phyloP scores from a whole-genome alignment of 2,888 invertebrate genomes.

The Limnephilus rhombicus region DNA sequence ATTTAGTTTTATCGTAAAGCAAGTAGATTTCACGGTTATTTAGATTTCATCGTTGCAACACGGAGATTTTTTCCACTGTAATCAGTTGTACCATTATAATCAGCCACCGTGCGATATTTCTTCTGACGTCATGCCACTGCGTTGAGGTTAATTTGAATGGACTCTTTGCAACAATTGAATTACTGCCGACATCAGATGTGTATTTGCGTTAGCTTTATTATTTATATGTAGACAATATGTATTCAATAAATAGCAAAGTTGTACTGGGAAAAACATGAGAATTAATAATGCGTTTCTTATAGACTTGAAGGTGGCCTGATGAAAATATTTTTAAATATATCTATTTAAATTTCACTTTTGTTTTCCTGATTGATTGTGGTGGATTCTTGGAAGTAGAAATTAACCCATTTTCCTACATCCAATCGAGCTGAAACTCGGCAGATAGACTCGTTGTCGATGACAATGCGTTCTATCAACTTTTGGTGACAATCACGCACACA shows the following conservation, averaged over 20 bases:
- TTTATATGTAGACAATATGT: not conserved
- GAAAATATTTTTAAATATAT: too few relatives aligned
- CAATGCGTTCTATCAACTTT: too few relatives aligned
- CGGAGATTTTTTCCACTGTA: not conserved
- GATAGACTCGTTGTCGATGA: too few relatives aligned
- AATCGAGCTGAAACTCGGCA: too few relatives aligned
- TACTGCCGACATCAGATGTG: not conserved
- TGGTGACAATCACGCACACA: too few relatives aligned
- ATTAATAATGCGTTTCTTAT: too few relatives aligned
- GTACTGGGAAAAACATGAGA: too few relatives aligned
- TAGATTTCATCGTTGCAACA: not conserved
- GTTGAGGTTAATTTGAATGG: conserved; percentile 1
- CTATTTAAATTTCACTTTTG: too few relatives aligned
- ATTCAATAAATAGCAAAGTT: not conserved
- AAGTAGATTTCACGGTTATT: not conserved
- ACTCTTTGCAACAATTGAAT: conserved; percentile 8
- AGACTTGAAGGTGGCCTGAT: too few relatives aligned
- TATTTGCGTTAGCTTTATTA: not conserved
- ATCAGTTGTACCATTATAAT: not conserved
- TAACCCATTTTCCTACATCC: too few relatives aligned
- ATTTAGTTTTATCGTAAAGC: not conserved
- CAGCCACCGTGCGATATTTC: not conserved
- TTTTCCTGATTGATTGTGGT: too few relatives aligned
- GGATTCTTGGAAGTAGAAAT: too few relatives aligned
- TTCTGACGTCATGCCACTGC: not conserved